A percentile compares a stretch with the other conserved stretches of the same genome.
Evolutionary conservation across 35 echinoderm and acorn worm species (phyloP).

Genomic region (Ptychodera flava): DNA sequence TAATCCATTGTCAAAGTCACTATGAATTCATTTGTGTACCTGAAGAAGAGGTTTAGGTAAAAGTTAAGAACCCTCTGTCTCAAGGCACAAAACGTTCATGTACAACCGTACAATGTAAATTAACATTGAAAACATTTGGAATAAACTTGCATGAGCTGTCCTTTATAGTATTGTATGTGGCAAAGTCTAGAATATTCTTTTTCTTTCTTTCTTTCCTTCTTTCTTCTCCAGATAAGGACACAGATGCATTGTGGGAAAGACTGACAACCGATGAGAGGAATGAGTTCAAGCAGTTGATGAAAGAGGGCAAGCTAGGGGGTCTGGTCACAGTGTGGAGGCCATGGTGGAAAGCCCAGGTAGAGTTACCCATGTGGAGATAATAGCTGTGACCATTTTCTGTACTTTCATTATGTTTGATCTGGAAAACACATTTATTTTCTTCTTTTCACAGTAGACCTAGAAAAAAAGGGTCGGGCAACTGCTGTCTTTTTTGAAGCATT

Average conservation of each 20-base stretch:
- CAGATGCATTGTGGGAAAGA: conserved; percentile 13
- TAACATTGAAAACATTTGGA: too few species aligned
- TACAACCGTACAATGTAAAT: too few species aligned
- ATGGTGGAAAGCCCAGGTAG: conserved; percentile 10
- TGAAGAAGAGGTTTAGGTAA: too few species aligned
- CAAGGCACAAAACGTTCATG: too few species aligned
- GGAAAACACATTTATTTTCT: neutral
- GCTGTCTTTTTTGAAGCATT: neutral
- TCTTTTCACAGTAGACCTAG: neutral
- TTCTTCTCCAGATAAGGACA: conserved; percentile 2
- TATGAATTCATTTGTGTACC: too few species aligned
- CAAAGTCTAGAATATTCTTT: too few species aligned
- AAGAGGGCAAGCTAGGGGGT: neutral
- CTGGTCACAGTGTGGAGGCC: neutral
- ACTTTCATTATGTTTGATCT: neutral
- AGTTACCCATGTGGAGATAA: neutral
- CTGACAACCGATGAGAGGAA: conserved; percentile 2
- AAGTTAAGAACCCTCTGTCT: too few species aligned
- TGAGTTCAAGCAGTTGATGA: conserved; percentile 4
- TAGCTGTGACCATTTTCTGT: neutral
- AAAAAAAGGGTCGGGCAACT: neutral
- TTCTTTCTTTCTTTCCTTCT: too few species aligned
- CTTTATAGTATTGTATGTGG: too few species aligned
- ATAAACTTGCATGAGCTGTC: too few species aligned
- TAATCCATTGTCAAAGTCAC: neutral